Evolutionary conservation across 2,888 invertebrate genomes (phyloP), one percentile per base, ranked within the genome.

Genomic region (Chrysomela aeneicollis): DNA sequence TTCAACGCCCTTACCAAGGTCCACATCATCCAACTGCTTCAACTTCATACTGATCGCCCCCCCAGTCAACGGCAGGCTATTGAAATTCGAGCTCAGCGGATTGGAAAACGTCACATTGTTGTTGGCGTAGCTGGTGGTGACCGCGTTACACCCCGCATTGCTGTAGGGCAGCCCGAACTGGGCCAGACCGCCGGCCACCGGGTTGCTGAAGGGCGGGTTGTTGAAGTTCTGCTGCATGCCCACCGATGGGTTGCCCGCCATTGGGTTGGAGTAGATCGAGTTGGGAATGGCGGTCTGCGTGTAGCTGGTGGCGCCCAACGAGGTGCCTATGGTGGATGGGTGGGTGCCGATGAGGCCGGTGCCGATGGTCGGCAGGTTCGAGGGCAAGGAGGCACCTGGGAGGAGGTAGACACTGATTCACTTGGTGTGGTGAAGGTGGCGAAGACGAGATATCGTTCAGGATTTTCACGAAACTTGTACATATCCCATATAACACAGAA

Each of bases 11-110:
- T 77, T 70, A 69, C 89, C 89, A 69, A 90, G 84, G 74, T 91
- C 91, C 68, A 90, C 88, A 79, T 91, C 91, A 74, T 91, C 91
- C 79, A 90, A 84, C 67, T 90, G 88, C 82, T 91, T 91, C 81
- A 90, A 83, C 82, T 91, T 91, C 85, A 88, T 87, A 30, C 85
- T 83, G 71, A 81, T 87, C 83, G 86, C 66, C 81, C 82, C 68
- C 1, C 75, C 78, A 42, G 71, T 65, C 10, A 80, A 59, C 4
- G 80, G 76, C 73, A 84, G 85, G 82, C 82, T 87, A 84, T 81
- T 90, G 81, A 77, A 87, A 83, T 80, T 87, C 79, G 72, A 87
- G 82, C 72, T 83, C 67, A 90, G 81, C 17, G 90, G 90, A 77
- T 90, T 90, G 64, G 90, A 88, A 75, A 90, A 91, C 2, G 88